These are phyloP conservation scores for Stichopus horrens DNA, from an alignment of 53 echinoderm and acorn worm species.

Conservation along the genomic window DNA sequence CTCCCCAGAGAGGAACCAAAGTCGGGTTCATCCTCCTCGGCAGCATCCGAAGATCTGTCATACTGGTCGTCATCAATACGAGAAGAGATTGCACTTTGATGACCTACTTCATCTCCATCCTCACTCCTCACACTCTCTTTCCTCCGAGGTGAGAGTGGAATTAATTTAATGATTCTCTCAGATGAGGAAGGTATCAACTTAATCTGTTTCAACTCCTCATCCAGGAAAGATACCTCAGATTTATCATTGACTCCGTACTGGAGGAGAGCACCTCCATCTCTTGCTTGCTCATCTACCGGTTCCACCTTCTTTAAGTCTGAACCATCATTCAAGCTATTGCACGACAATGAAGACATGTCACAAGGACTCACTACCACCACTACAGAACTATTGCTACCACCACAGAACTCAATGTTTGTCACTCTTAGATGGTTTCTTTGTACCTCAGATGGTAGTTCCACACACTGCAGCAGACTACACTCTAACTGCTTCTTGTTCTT, in stretches of 20 bases:
- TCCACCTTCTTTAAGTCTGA: slow-evolving; percentile 4
- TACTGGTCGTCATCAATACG: slow-evolving; percentile 43
- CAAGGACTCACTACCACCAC: slow-evolving; percentile 19
- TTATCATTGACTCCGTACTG: background rate
- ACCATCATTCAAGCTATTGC: slow-evolving; percentile 34
- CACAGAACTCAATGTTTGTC: slow-evolving; percentile 15
- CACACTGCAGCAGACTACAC: background rate
- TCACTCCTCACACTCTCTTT: slow-evolving; percentile 34
- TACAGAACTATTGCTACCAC: background rate
- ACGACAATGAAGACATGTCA: slow-evolving; percentile 1
- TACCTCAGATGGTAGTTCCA: slow-evolving; percentile 5
- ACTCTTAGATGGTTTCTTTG: slow-evolving; percentile 23
- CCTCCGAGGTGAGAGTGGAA: slow-evolving; percentile 28
- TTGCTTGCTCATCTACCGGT: background rate
- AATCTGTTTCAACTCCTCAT: slow-evolving; percentile 15
- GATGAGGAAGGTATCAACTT: slow-evolving; percentile 37
- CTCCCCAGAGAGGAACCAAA: slow-evolving; percentile 30
- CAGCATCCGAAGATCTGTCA: slow-evolving; percentile 42
- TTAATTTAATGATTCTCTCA: slow-evolving; percentile 3
- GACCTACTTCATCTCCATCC: slow-evolving; percentile 15
- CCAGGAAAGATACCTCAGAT: slow-evolving; percentile 24
- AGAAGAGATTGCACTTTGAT: slow-evolving; percentile 44
- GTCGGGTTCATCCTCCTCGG: slow-evolving; percentile 65
- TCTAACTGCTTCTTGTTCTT: slow-evolving; percentile 45
- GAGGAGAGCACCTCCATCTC: slow-evolving; percentile 23